Evolutionary conservation across 2,113 vertebrate species (phyloP), one percentile per base, ranked within the genome.

Genomic region (Zapornia atra): DNA sequence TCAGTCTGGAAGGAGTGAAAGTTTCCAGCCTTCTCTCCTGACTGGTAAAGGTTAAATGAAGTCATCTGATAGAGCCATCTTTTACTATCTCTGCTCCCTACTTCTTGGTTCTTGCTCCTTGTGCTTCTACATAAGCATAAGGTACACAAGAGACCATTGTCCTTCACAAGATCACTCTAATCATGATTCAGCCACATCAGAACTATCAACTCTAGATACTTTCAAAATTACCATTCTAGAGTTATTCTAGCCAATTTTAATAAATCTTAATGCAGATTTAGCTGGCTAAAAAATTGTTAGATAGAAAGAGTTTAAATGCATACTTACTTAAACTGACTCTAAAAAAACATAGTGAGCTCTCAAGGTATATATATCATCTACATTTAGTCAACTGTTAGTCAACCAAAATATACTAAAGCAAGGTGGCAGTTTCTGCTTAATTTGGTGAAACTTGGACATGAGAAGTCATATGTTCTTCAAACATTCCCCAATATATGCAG

Each of bases 401-500:
- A 91, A 81, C 50, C 63, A 89, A 72, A 94, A 56, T 34, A 84
- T 25, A 66, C 21, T 65, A 94, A 92, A 90, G 50, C 40, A 54
- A 76, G 25, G 42, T 93, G 82, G 68, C 85, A 78, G 64, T 83
- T 95, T 77, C 82, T 72, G 61, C 48, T 90, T 61, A 28, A 65
- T 65, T 79, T 70, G 66, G 48, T 56, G 17, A 56, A 25, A 36
- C 29, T 51, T 46, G 53, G 38, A 18, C 57, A 73, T 7, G 82
- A 17, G 31, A 77, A 95, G 59, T 36, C 26, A 85, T 54, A 87
- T 92, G n/a, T 84, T 86, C 59, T 94, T 95, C 85, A 94, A 86
- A 80, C 79, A 73, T 22, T 46, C 65, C 75, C n/a, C 0, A 0
- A 11, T 59, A 60, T 9, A 70, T 33, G 68, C 82, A 88, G 93